Base-by-base conservation (phyloP, 1,140 invertebrate genomes). In the Hycleus cichorii region DNA sequence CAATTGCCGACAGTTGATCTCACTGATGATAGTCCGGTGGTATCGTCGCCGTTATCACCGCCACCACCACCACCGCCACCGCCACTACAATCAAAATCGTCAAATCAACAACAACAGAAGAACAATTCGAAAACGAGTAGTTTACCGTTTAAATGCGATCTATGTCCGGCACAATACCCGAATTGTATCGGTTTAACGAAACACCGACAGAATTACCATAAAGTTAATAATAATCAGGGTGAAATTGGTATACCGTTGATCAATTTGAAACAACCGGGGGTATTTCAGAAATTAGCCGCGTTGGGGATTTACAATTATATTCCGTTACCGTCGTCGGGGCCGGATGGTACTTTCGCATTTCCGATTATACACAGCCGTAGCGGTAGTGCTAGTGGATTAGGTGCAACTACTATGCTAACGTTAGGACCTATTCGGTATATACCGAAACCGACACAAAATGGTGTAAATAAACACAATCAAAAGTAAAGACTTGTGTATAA, bases 261-360 rank as follows among this genome's bases (percentile, higher is more conserved):
- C 5, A 86, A 90, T 69, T 69, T 89, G 2, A 85, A 84, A 53
- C 81, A 84, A 38, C 79, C 82, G 2, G 79, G 81, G 4, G 79
- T 82, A 39, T 66, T 87, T 9, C 80, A 80, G 59, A 78, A 83
- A 47, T 73, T 90, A 12, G 77, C 76, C 51, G 80, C 72, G 69
- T 74, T 89, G 55, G 88, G 88, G 45, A 86, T 90, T 60, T 81
- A 82, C 59, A 84, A 82, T 73, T 88, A 85, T 69, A 85, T 90
- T 62, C 85, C 86, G 2, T 71, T 89, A 47, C 84, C 83, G 0
- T 83, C 83, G 67, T 69, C 84, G 80, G 81, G 55, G 78, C 80
- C 53, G 78, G 80, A 81, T 42, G 83, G 85, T 7, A 81, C 81
- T 42, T 88, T 85, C 59, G 85, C 83, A 10, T 74, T 89, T 45